Conservation (phyloP, 2,113 vertebrate genomes). For the Rousettus leschenaultii region DNA sequence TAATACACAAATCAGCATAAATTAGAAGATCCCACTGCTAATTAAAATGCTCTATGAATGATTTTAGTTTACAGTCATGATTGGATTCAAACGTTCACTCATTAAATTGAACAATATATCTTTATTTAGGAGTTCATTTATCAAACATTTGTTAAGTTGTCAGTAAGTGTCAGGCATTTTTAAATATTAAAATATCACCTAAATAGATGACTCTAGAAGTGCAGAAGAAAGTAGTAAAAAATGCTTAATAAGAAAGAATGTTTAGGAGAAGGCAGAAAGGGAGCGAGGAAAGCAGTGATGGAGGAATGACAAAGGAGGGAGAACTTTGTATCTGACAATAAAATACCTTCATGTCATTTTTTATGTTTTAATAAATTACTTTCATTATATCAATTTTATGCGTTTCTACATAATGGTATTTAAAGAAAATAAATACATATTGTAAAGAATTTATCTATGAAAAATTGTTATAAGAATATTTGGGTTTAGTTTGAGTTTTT, state of each 20-base stretch:
- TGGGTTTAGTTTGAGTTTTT: not conserved
- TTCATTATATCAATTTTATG: not conserved
- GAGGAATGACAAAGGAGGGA: not conserved
- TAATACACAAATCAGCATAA: not conserved
- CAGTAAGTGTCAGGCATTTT: not conserved
- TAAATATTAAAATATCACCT: not conserved
- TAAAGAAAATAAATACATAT: not conserved
- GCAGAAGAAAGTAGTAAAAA: not conserved
- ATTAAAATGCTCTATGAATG: not conserved
- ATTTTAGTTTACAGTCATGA: not conserved
- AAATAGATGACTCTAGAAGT: not conserved
- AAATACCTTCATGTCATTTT: not conserved
- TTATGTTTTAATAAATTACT: not conserved
- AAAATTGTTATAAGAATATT: not conserved
- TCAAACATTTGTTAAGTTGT: not conserved
- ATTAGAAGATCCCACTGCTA: not conserved
- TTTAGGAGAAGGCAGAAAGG: not conserved
- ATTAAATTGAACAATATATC: not conserved
- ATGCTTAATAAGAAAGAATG: not conserved
- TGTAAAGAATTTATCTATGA: not conserved
- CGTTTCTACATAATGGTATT: not conserved
- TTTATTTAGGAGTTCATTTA: not conserved
- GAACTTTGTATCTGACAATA: not conserved
- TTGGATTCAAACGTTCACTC: not conserved
- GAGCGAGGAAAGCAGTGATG: not conserved